These are phyloP conservation scores for Gobio gobio DNA, from an alignment of 2,113 vertebrate species.

Conservation along the genomic window DNA sequence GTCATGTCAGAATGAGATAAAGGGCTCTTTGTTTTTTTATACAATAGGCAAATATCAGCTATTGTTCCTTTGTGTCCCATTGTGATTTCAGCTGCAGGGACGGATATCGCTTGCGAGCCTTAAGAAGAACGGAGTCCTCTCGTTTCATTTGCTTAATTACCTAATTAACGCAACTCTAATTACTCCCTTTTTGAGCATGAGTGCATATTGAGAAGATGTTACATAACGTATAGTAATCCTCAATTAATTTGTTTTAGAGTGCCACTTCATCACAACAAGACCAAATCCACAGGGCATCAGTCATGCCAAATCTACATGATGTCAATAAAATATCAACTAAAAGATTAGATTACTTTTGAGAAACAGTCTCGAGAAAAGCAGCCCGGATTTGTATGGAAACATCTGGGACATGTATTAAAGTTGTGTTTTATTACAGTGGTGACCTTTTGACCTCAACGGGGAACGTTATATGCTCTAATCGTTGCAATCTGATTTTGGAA, in stretches of 20 bases:
- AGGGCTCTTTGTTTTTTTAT: conserved; percentile 42
- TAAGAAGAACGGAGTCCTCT: conserved; percentile 70
- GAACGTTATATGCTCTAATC: neutral
- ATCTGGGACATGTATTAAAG: neutral
- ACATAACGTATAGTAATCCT: conserved; percentile 75
- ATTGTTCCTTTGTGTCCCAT: conserved; percentile 51
- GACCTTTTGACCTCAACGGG: neutral
- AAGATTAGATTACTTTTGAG: no score
- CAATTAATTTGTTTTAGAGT: conserved; percentile 75
- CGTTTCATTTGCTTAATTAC: conserved; percentile 79
- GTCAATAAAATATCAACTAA: neutral
- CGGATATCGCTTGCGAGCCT: conserved; percentile 59
- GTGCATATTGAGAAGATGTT: conserved; percentile 70
- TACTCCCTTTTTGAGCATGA: conserved; percentile 72
- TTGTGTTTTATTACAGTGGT: neutral
- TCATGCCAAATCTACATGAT: neutral
- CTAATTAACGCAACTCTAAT: conserved; percentile 81
- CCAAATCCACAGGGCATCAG: conserved; percentile 65
- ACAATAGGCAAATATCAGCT: conserved; percentile 51
- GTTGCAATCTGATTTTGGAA: neutral
- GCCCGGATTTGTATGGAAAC: neutral
- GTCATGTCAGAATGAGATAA: conserved; percentile 23
- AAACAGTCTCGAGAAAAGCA: neutral
- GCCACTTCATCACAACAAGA: conserved; percentile 66
- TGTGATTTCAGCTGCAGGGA: conserved; percentile 53